phyloP scores from a whole-genome alignment of 2,797 vertebrate genomes.

The Miichthys miiuy region DNA sequence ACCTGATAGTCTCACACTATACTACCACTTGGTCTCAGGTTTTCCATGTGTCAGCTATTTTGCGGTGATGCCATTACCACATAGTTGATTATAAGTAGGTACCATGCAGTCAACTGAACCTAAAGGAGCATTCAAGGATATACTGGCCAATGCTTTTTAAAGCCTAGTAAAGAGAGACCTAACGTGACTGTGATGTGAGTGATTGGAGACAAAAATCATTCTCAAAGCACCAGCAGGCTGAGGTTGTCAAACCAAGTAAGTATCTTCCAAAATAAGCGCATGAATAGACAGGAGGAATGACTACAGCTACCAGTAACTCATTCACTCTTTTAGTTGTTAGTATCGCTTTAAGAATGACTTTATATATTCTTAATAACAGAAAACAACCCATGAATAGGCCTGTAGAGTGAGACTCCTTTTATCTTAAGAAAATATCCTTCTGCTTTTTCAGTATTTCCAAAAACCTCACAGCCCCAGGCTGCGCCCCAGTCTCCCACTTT shows the following conservation, averaged over 20 bases:
- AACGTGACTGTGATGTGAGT: background rate
- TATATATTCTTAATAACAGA: no score
- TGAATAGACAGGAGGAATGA: background rate
- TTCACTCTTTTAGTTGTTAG: background rate
- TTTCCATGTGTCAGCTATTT: conserved; percentile 1
- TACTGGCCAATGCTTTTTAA: background rate
- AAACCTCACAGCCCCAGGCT: background rate
- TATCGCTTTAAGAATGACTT: background rate
- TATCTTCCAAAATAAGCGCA: background rate
- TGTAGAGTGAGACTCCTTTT: background rate
- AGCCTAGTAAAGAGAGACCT: background rate
- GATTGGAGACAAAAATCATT: background rate
- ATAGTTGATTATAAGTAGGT: background rate
- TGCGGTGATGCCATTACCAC: background rate
- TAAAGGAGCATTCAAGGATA: background rate
- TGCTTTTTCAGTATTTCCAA: background rate
- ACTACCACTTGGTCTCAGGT: background rate
- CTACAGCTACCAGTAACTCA: background rate
- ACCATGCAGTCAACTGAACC: background rate
- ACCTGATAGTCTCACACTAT: background rate
- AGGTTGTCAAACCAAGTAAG: background rate
- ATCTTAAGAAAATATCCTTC: no score
- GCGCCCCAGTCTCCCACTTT: conserved; percentile 5
- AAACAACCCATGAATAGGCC: background rate
- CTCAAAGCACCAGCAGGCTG: background rate